Base-by-base conservation (phyloP, 2,113 vertebrate species). In the Aythya baeri region DNA sequence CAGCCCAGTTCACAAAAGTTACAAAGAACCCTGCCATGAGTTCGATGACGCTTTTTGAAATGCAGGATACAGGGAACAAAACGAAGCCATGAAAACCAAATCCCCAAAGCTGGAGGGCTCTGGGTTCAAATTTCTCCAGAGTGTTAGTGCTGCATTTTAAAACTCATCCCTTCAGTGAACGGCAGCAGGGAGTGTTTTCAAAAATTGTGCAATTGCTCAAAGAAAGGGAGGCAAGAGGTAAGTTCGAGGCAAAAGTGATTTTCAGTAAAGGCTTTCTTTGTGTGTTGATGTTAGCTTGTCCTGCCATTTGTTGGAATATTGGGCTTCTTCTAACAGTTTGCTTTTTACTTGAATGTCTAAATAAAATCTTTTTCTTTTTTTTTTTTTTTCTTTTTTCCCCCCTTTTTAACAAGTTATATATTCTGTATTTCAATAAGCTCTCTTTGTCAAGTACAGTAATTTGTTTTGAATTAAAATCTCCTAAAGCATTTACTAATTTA, bases 91-190 rank as follows among this genome's bases (percentile, higher is more conserved):
- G 66, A 89, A 92, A 93, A 68, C 54, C 20, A 76, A 46, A 18
- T 91, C n/a, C 32, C 23, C 43, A 91, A 82, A 27, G 50, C 91
- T 92, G 74, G 52, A 92, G 62, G 38, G 29, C 23, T 82, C 49
- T 49, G 54, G 34, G 34, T 94, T 97, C 86, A 72, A 84, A 73
- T 93, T 89, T 91, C 88, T 83, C 65, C 67, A 62, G 88, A 90
- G 36, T 54, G 46, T 65, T 63, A 81, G 52, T 46, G 34, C 20
- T 36, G 18, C 15, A 54, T 62, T 97, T 91, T 76, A 86, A 91
- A 93, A 80, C 31, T 31, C 44, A 74, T 73, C 50, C 75, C 89
- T 73, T 11, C 34, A 88, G 26, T 77, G 67, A 89, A 74, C n/a
- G 36, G 50, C 88, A 83, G 68, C 0, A 5, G 68, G 63, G 66